phyloP scores from a whole-genome alignment of 1,140 invertebrate species.

The Mamestra configurata region DNA sequence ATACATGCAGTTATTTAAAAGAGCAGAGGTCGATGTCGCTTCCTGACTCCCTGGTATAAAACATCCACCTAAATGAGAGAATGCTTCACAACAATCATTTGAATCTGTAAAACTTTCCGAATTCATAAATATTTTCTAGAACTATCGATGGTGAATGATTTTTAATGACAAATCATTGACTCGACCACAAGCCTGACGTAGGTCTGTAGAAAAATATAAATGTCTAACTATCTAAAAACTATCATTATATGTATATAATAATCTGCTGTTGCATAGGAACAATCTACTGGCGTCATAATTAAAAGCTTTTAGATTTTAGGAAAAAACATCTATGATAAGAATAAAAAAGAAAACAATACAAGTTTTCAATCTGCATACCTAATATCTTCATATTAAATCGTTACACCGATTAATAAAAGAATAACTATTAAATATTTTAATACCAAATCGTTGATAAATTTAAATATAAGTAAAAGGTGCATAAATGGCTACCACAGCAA shows the following conservation, averaged over 20 bases:
- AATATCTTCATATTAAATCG: too few relatives aligned
- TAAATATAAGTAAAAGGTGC: too few relatives aligned
- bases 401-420: too few relatives aligned
- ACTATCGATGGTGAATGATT: conserved; percentile 9
- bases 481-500: too few relatives aligned
- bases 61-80: neutral
- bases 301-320: neutral
- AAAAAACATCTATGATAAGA: neutral
- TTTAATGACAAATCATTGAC: conserved; percentile 18
- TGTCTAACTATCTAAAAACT: neutral
- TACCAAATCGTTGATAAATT: too few relatives aligned
- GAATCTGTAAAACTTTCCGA: neutral
- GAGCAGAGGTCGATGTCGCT: neutral
- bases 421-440: too few relatives aligned
- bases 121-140: conserved; percentile 35
- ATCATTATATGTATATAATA: too few relatives aligned
- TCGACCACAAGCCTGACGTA: too few relatives aligned
- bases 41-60: neutral
- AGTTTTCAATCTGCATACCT: neutral
- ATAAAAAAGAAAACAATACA: neutral
- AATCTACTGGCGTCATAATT: neutral
- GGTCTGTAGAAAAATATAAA: neutral
- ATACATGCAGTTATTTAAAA: neutral
- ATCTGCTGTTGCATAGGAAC: neutral
- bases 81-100: conserved; percentile 6